Evolutionary conservation across 2,888 invertebrate genomes (phyloP), one percentile per base, ranked within the genome.

Genomic region (Drosophila neoperkinsi): DNA sequence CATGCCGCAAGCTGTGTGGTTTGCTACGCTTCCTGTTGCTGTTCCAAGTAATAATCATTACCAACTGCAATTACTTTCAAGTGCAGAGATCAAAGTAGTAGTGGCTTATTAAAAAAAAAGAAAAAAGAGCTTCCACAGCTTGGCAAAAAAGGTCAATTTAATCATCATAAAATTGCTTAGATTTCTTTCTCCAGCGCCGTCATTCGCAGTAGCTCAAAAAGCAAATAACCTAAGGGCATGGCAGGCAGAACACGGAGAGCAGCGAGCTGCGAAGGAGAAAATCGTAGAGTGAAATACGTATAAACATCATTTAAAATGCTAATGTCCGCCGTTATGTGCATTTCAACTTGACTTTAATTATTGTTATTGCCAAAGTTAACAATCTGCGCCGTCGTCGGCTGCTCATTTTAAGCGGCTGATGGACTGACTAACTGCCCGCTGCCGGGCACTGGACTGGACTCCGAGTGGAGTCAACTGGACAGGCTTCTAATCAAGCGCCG

Each of bases 361-460:
- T 91, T 91, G 91, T 91, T 91, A 91, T 91, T 90, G 91, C 89
- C 90, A 83, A 91, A 91, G 91, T 90, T 91, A 91, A 91, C 90
- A 91, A 91, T 90, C 90, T 89, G 82, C 81, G 69, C 79, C 74
- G 63, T 69, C 73, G 72, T 75, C 72, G 73, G 67, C 75, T 81
- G 86, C 79, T 81, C 81, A 82, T 79, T 85, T 74, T 63, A 50
- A 73, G 68, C 57, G 62, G 51, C 77, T 79, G 83, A 81, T 90
- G 80, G 80, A 89, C 82, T 81, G 74, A 67, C 88, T 84, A 88
- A 81, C 87, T 82, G 71, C 75, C 46, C 7, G 63, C 74, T 63
- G 36, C 71, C 65, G 58, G 76, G 62, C 74, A 77, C 51, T 71
- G 49, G 56, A 71, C 56, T 63, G 52, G 41, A 53, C 46, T 36